These are phyloP conservation scores for Eulemur coronatus DNA, from an alignment of 2,797 vertebrate species.

Conservation along the genomic window DNA sequence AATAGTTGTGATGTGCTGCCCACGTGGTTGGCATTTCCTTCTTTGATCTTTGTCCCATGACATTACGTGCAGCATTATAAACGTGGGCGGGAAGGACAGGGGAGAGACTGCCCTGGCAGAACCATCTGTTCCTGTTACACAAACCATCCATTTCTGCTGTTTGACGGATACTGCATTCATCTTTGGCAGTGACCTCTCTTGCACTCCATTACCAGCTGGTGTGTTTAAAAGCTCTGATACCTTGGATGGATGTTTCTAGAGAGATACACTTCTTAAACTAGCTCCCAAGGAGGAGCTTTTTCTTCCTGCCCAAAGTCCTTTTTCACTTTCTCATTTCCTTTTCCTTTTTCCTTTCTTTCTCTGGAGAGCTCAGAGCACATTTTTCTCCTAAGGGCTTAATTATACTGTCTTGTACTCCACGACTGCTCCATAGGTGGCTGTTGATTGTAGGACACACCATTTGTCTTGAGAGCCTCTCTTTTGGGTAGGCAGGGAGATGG, in stretches of 20 bases:
- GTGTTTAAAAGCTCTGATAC: slow-evolving; percentile 49
- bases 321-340: slow-evolving; percentile 56
- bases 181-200: slow-evolving; percentile 7
- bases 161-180: background rate
- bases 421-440: background rate
- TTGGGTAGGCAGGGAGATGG: background rate
- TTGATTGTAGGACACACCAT: background rate
- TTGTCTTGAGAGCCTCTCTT: slow-evolving; percentile 34
- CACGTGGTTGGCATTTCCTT: background rate
- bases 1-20: background rate
- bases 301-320: background rate
- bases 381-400: slow-evolving; percentile 62
- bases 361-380: slow-evolving; percentile 39
- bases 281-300: slow-evolving; percentile 40
- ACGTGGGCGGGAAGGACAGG: background rate
- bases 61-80: background rate
- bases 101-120: background rate
- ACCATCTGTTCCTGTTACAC: slow-evolving; percentile 21
- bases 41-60: slow-evolving; percentile 16
- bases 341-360: slow-evolving; percentile 29
- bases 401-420: background rate
- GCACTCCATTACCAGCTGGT: slow-evolving; percentile 34
- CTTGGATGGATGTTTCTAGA: slow-evolving; percentile 44
- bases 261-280: slow-evolving; percentile 49
- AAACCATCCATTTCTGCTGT: slow-evolving; percentile 20